Percentiles rank a stretch among this genome's conserved stretches.
Conservation (phyloP, 2,113 vertebrate genomes). For the Pycnonotus jocosus region DNA sequence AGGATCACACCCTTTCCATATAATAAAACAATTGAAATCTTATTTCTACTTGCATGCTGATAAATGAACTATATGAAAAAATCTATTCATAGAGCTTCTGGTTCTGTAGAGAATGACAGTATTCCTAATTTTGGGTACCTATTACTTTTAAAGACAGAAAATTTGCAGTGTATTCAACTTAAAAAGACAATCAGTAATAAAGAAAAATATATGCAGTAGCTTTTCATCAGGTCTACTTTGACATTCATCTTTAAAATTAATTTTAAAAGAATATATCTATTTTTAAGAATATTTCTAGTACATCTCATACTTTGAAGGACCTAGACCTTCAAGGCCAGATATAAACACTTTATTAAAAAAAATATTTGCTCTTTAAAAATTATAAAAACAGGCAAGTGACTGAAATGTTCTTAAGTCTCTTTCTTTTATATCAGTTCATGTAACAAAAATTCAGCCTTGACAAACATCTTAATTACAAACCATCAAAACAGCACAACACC, state of each 20-base stretch:
- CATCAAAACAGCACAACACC: neutral
- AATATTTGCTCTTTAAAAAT: neutral
- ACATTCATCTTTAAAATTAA: neutral
- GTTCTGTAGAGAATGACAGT: neutral
- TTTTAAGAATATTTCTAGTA: neutral
- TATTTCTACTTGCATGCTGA: neutral
- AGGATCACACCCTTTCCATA: neutral
- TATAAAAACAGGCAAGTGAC: neutral
- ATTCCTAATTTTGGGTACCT: neutral
- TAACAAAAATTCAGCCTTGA: constrained; percentile 24
- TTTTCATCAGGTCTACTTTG: neutral
- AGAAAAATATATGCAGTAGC: neutral
- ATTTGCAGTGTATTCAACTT: neutral
- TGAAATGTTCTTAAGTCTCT: constrained; percentile 34
- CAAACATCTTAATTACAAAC: neutral
- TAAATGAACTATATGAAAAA: neutral
- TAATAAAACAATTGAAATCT: neutral
- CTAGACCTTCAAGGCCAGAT: neutral
- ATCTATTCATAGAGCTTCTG: neutral
- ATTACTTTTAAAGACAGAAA: neutral
- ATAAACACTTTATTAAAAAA: neutral
- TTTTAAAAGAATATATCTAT: neutral
- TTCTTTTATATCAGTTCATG: neutral
- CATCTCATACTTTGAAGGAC: neutral
- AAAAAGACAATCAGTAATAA: neutral